Percentiles rank a stretch among this genome's conserved stretches.
Conservation (phyloP, 2,797 vertebrate genomes). For the Pagetopsis macropterus region DNA sequence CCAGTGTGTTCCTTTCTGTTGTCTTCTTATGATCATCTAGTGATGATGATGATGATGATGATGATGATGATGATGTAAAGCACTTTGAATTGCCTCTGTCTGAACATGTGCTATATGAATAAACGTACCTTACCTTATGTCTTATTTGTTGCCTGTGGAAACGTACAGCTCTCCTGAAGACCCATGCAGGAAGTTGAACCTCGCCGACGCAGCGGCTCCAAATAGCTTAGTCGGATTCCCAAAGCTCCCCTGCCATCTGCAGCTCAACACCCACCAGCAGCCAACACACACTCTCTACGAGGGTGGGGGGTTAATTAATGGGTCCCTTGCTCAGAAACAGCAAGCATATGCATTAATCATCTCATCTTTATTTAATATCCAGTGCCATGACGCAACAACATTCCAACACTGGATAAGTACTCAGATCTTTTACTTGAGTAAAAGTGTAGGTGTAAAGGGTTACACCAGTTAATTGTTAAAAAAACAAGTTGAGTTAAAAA, state of each 20-base stretch:
- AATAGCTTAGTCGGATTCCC: conserved; percentile 65
- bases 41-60: no score
- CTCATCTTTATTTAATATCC: conserved; percentile 74
- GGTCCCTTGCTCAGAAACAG: conserved; percentile 63
- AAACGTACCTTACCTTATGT: no score
- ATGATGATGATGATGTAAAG: no score
- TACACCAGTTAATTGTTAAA: no score
- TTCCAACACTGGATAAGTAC: conserved; percentile 2
- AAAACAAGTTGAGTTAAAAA: no score
- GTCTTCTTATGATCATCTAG: no score
- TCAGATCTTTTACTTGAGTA: no score
- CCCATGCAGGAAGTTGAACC: conserved; percentile 44
- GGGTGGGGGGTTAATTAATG: conserved; percentile 74
- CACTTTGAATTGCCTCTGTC: no score
- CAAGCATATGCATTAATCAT: conserved; percentile 75
- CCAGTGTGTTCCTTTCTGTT: no score
- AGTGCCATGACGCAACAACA: conserved; percentile 14
- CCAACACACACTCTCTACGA: conserved; percentile 40
- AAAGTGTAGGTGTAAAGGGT: no score
- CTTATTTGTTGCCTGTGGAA: conserved; percentile 47
- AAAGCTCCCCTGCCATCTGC: conserved; percentile 70
- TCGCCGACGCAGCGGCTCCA: conserved; percentile 65
- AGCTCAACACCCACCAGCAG: conserved; percentile 68
- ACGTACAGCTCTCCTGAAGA: conserved; percentile 42
- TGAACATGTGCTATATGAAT: no score